Evolutionary conservation across 1,140 invertebrate species (phyloP).

Genomic region (Diplogasteroides magnus): DNA sequence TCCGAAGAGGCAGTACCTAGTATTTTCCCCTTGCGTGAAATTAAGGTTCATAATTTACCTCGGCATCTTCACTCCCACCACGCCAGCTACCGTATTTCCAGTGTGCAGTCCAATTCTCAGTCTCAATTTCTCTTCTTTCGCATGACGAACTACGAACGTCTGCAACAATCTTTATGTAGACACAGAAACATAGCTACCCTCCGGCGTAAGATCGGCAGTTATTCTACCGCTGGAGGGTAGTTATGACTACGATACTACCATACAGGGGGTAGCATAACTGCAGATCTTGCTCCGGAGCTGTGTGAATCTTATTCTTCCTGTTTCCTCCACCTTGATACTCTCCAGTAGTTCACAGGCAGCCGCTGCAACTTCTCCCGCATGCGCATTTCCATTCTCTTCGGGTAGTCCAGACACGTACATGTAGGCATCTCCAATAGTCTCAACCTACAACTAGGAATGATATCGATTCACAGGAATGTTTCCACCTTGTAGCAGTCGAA

Average conservation of each 20-base stretch:
- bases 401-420: slow-evolving; percentile 69
- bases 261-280: too few species aligned
- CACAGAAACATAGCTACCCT: neutral
- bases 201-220: too few species aligned
- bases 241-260: too few species aligned
- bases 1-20: slow-evolving; percentile 65
- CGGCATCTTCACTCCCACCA: slow-evolving; percentile 78
- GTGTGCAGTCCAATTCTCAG: slow-evolving; percentile 28
- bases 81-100: slow-evolving; percentile 65
- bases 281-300: too few species aligned
- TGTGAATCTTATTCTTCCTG: too few species aligned
- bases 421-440: slow-evolving; percentile 74
- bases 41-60: slow-evolving; percentile 58
- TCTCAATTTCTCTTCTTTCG: slow-evolving; percentile 10
- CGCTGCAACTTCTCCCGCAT: slow-evolving; percentile 61
- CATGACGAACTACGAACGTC: slow-evolving; percentile 16
- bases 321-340: slow-evolving; percentile 21
- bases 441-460: neutral
- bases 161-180: neutral
- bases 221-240: too few species aligned
- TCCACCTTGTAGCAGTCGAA: slow-evolving; percentile 91
- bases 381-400: slow-evolving; percentile 59
- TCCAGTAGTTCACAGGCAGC: slow-evolving; percentile 22
- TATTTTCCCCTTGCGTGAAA: too few species aligned
- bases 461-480: neutral